Conservation (phyloP, 92 coral and sea anemone genomes). For the Galaxea fascicularis region DNA sequence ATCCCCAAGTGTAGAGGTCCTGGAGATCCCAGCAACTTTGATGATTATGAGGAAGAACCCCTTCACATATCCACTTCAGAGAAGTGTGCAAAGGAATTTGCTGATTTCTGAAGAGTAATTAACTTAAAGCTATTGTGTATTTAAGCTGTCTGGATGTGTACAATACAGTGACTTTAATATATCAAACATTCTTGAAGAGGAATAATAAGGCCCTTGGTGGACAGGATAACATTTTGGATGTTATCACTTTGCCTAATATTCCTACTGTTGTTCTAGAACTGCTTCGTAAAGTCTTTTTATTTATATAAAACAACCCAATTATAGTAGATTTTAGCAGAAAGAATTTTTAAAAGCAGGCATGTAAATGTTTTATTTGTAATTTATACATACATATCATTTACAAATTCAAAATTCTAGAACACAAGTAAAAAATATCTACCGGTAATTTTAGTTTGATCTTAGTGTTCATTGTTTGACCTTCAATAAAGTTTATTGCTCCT, state of each 20-base stretch:
- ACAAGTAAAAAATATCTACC: background rate
- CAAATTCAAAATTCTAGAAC: conserved; percentile 73
- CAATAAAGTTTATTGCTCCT: conserved; percentile 30
- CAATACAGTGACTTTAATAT: conserved; percentile 51
- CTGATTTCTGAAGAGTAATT: conserved; percentile 85
- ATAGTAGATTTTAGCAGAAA: conserved; percentile 88
- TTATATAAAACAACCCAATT: conserved; percentile 88
- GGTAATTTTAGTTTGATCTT: conserved; percentile 5
- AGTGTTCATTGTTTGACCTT: conserved; percentile 15
- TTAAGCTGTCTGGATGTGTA: conserved; percentile 47
- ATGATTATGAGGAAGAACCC: conserved; percentile 98
- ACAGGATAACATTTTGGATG: conserved; percentile 28
- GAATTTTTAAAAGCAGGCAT: conserved; percentile 93
- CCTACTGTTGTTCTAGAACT: conserved; percentile 38
- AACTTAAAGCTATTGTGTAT: conserved; percentile 21
- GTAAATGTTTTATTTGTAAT: conserved; percentile 94
- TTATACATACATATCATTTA: conserved; percentile 77
- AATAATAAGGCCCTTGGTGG: conserved; percentile 8
- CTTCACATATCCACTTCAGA: conserved; percentile 94
- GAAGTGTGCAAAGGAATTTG: conserved; percentile 99
- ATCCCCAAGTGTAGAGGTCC: conserved; percentile 99
- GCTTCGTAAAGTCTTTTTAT: conserved; percentile 79
- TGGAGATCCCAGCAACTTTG: conserved; percentile 99
- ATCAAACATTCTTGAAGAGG: conserved; percentile 44
- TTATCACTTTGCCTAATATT: conserved; percentile 23